These are phyloP conservation scores for Choloepus hoffmanni DNA, from an alignment of 2,113 vertebrate species.

Conservation along the genomic window DNA sequence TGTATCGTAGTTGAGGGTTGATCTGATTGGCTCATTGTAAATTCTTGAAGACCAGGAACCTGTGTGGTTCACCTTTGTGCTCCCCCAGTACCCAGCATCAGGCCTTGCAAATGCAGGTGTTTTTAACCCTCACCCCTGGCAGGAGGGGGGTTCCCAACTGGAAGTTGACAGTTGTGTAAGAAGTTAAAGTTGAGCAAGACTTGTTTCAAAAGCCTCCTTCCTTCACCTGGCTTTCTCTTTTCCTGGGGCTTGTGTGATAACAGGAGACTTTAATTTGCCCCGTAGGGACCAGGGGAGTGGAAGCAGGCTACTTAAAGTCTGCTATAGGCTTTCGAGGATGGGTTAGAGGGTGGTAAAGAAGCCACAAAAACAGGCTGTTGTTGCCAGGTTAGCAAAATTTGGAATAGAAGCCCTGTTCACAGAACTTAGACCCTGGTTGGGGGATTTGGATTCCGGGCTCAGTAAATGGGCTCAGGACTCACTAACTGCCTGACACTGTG, in stretches of 20 bases:
- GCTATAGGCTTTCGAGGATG: not conserved
- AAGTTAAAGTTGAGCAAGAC: conserved; percentile 11
- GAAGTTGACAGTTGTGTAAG: conserved; percentile 32
- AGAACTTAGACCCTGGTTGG: not conserved
- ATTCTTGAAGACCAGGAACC: conserved; percentile 52
- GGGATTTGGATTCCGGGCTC: not conserved
- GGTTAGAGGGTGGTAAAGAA: not conserved
- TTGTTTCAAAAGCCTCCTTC: not conserved
- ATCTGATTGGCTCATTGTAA: conserved; percentile 12
- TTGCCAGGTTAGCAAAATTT: not conserved
- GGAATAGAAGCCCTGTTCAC: not conserved
- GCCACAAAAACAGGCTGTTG: not conserved
- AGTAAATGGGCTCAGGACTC: not conserved
- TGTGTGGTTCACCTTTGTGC: conserved; percentile 60
- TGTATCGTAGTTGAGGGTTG: not conserved
- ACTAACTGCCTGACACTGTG: not conserved
- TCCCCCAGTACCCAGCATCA: not conserved
- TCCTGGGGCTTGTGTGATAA: not conserved
- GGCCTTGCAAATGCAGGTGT: conserved; percentile 24
- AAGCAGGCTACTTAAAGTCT: conserved; percentile 4
- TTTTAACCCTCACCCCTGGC: not conserved
- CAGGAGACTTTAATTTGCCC: not conserved
- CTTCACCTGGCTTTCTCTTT: not conserved
- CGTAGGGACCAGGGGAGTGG: not conserved
- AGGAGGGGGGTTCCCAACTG: not conserved